Evolutionary conservation across 2,888 invertebrate species (phyloP).

Genomic region (Drosophila fulvimacula): DNA sequence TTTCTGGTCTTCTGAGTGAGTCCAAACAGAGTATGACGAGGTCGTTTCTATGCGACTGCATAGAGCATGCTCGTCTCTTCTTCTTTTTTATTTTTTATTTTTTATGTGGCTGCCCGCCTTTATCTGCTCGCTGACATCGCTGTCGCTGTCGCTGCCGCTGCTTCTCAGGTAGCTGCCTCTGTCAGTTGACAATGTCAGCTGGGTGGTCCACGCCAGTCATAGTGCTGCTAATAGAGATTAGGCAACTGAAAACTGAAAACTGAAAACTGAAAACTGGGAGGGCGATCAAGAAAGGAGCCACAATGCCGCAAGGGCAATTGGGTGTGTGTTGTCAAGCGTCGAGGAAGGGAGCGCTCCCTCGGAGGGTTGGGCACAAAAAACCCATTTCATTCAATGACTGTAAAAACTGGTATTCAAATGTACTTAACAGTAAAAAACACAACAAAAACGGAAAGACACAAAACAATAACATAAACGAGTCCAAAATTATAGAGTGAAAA

Average conservation of each 20-base stretch:
- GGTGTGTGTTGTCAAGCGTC: slow-evolving; percentile 13
- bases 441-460: background rate
- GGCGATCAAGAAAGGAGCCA: slow-evolving; percentile 6
- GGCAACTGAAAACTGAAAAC: slow-evolving; percentile 26
- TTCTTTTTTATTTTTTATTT: slow-evolving; percentile 16
- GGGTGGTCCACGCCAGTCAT: slow-evolving; percentile 66
- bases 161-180: slow-evolving; percentile 53
- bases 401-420: slow-evolving; percentile 18
- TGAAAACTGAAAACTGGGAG: slow-evolving; percentile 10
- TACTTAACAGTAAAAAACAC: background rate
- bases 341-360: background rate
- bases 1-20: no score
- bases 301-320: slow-evolving; percentile 30
- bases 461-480: slow-evolving; percentile 14
- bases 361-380: slow-evolving; percentile 5
- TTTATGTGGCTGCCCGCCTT: slow-evolving; percentile 61
- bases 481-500: slow-evolving; percentile 4
- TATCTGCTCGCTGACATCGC: slow-evolving; percentile 71
- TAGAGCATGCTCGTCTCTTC: slow-evolving; percentile 4
- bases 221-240: slow-evolving; percentile 71
- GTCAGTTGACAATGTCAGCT: slow-evolving; percentile 67
- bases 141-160: slow-evolving; percentile 20
- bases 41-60: slow-evolving; percentile 1
- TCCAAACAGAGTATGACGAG: slow-evolving; percentile 3
- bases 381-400: slow-evolving; percentile 9